Percentiles rank a stretch among this genome's conserved stretches.
Evolutionary conservation across 2,797 vertebrate species (phyloP).

Genomic region (Pangasius djambal): DNA sequence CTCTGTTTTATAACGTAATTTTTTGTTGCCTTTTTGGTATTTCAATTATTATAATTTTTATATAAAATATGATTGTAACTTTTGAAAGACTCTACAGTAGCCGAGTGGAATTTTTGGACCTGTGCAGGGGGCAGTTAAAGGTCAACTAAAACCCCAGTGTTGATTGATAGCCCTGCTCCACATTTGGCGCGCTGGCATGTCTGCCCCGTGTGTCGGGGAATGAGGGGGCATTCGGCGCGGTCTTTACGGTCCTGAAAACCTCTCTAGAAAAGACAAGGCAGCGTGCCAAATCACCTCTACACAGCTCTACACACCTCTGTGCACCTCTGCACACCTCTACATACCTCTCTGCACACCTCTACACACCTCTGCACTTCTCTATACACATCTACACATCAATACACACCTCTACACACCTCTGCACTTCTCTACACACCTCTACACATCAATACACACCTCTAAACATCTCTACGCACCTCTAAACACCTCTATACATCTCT

Average conservation of each 20-base stretch:
- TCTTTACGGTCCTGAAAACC: slow-evolving; percentile 39
- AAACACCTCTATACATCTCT: not conserved
- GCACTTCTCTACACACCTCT: not conserved
- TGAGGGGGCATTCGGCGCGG: slow-evolving; percentile 48
- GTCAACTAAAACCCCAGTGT: slow-evolving; percentile 44
- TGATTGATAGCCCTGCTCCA: slow-evolving; percentile 54
- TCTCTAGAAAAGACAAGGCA: slow-evolving; percentile 46
- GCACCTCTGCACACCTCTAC: not conserved
- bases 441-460: too few relatives aligned
- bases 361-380: not conserved
- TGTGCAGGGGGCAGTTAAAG: slow-evolving; percentile 45
- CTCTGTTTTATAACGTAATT: not conserved
- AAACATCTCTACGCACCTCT: not conserved
- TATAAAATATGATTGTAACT: not conserved
- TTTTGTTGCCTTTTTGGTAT: not conserved
- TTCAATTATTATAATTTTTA: not conserved
- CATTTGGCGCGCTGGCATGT: slow-evolving; percentile 48
- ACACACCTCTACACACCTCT: not conserved
- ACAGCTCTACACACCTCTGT: not conserved
- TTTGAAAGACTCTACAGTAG: not conserved
- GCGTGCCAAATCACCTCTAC: not conserved
- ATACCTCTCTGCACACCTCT: not conserved
- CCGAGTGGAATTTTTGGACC: not conserved
- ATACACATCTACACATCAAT: not conserved
- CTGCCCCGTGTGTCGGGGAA: slow-evolving; percentile 43